Percentiles rank a stretch among this genome's conserved stretches.
These are phyloP conservation scores for Garrulus glandarius DNA, from an alignment of 2,797 vertebrate genomes.

Conservation along the genomic window DNA sequence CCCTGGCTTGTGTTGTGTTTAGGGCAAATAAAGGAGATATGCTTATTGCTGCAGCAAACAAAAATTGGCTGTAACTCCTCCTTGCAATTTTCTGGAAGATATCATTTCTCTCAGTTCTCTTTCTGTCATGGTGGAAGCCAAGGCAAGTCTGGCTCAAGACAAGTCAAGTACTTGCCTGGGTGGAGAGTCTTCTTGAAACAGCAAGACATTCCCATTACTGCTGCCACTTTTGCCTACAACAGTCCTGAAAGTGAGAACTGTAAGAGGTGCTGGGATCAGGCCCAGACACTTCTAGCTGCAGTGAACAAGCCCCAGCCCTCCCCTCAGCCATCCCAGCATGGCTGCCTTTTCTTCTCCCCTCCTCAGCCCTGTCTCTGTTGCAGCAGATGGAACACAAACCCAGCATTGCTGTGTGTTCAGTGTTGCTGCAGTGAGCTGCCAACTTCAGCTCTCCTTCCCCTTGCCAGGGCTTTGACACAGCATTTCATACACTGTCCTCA, in stretches of 20 bases:
- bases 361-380: background rate
- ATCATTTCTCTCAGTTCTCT: background rate
- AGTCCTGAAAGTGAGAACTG: background rate
- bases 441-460: background rate
- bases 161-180: background rate
- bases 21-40: background rate
- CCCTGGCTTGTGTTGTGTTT: no score
- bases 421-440: background rate
- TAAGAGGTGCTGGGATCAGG: background rate
- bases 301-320: no score
- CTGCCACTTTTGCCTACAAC: background rate
- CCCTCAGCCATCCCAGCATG: rapidly evolving
- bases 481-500: background rate
- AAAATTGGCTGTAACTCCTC: background rate
- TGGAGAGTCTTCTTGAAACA: background rate
- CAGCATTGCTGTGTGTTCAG: background rate
- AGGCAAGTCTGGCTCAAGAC: background rate
- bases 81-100: background rate
- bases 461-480: background rate
- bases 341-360: background rate
- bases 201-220: background rate
- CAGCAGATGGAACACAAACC: background rate
- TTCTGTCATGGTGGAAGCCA: background rate
- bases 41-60: background rate
- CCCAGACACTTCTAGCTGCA: background rate